These are phyloP conservation scores for Meleagris gallopavo DNA, from an alignment of 2,113 vertebrate species.

Conservation along the genomic window DNA sequence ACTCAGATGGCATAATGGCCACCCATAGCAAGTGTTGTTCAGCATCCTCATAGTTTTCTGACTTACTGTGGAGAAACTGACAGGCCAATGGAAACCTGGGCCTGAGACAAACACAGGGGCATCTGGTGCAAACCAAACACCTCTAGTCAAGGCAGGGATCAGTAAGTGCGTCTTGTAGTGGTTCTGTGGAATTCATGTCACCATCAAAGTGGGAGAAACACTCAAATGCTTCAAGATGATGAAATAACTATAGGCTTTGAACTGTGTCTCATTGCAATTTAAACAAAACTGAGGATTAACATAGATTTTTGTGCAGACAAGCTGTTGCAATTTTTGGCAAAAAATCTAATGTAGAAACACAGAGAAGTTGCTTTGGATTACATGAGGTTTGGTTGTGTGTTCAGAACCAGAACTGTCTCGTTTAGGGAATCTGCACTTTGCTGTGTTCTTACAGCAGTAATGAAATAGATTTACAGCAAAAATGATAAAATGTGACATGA, in stretches of 20 bases:
- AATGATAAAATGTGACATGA: background rate
- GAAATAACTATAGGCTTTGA: background rate
- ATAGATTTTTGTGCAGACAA: background rate
- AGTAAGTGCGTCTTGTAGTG: background rate
- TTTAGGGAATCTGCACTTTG: background rate
- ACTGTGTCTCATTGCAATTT: background rate
- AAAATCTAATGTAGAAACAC: background rate
- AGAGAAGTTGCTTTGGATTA: background rate
- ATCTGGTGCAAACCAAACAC: background rate
- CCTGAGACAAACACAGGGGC: background rate
- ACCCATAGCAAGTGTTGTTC: background rate
- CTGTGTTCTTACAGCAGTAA: background rate
- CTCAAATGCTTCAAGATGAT: background rate
- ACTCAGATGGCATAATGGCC: background rate
- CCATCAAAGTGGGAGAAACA: background rate
- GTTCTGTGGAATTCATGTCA: background rate
- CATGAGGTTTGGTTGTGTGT: background rate
- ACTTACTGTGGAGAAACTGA: background rate
- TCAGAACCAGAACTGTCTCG: background rate
- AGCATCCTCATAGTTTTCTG: background rate
- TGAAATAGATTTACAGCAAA: background rate
- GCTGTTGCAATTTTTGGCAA: conserved; percentile 6
- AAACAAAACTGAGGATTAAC: background rate
- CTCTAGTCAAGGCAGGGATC: background rate
- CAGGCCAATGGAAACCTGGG: background rate